Evolutionary conservation across 2,888 invertebrate species (phyloP).

Genomic region (Vesta saturnalis): DNA sequence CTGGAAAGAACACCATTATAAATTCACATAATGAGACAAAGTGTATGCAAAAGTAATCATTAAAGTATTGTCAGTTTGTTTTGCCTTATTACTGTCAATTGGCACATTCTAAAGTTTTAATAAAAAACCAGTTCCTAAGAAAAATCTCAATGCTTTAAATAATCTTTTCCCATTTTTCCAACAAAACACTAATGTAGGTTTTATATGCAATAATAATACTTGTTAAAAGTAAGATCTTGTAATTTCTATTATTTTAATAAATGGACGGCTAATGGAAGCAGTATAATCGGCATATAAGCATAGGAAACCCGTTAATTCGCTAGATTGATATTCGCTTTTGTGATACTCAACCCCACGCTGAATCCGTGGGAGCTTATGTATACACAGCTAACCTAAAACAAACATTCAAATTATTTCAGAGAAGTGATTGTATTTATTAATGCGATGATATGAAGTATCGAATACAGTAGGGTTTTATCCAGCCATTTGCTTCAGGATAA

Average conservation of each 20-base stretch:
- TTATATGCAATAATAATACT: conserved; percentile 5
- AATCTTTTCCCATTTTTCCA: no score
- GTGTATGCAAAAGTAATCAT: no score
- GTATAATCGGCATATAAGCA: conserved; percentile 8
- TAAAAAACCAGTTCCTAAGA: no score
- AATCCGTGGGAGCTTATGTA: conserved; percentile 37
- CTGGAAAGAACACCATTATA: no score
- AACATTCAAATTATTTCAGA: conserved; percentile 62
- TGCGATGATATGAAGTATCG: conserved; percentile 48
- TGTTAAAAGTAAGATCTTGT: conserved; percentile 7
- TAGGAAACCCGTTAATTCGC: conserved; percentile 27
- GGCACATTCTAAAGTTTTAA: no score
- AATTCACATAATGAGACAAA: no score
- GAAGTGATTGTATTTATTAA: conserved; percentile 55
- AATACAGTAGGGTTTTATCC: conserved; percentile 42
- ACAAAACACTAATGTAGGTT: background rate
- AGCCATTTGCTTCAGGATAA: conserved; percentile 41
- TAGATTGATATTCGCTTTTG: conserved; percentile 18
- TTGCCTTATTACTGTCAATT: no score
- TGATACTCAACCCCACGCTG: conserved; percentile 10
- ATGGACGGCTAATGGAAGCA: conserved; percentile 15
- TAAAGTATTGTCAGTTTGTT: no score
- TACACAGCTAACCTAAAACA: conserved; percentile 56
- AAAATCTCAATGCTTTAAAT: no score
- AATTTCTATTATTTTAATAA: conserved; percentile 22